These are phyloP conservation scores for Liopterus haemorrhoidalis DNA, from an alignment of 2,888 invertebrate species.

Conservation along the genomic window DNA sequence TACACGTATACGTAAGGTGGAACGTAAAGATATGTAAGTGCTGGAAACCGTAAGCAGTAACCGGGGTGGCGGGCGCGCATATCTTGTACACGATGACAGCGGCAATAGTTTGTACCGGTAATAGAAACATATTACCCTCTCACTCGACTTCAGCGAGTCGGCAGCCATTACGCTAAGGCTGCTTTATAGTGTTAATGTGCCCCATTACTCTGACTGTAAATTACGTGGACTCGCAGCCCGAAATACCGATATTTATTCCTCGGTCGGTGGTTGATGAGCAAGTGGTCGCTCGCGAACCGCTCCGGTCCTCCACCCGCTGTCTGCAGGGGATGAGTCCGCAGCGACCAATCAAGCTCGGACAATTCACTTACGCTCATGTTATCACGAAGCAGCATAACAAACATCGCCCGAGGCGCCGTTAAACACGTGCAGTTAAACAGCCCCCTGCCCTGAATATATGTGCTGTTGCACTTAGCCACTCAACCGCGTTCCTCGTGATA, in stretches of 20 bases:
- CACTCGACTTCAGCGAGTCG: conserved; percentile 43
- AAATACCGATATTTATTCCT: too few species aligned
- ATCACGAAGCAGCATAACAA: too few species aligned
- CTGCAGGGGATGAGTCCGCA: neutral
- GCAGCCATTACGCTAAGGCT: conserved; percentile 46
- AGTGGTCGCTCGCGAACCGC: too few species aligned
- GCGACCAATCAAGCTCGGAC: too few species aligned
- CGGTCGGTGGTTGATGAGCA: too few species aligned
- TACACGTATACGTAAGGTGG: conserved; percentile 14
- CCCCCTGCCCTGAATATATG: too few species aligned
- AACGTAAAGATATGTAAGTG: conserved; percentile 13
- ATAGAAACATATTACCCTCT: conserved; percentile 50
- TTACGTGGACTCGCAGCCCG: conserved; percentile 35
- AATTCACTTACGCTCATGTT: too few species aligned
- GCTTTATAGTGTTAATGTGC: conserved; percentile 49
- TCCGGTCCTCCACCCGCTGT: too few species aligned
- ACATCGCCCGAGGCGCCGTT: too few species aligned
- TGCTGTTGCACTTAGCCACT: too few species aligned
- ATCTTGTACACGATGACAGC: neutral
- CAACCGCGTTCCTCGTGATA: too few species aligned
- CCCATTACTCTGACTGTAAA: conserved; percentile 44
- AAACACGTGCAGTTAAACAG: too few species aligned
- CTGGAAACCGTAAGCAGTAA: conserved; percentile 18
- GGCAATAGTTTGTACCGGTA: conserved; percentile 43
- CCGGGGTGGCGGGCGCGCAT: conserved; percentile 8